Evolutionary conservation across 2,888 invertebrate species (phyloP), one percentile per base, ranked within the genome.

Genomic region (Lasioglossum marginatum): DNA sequence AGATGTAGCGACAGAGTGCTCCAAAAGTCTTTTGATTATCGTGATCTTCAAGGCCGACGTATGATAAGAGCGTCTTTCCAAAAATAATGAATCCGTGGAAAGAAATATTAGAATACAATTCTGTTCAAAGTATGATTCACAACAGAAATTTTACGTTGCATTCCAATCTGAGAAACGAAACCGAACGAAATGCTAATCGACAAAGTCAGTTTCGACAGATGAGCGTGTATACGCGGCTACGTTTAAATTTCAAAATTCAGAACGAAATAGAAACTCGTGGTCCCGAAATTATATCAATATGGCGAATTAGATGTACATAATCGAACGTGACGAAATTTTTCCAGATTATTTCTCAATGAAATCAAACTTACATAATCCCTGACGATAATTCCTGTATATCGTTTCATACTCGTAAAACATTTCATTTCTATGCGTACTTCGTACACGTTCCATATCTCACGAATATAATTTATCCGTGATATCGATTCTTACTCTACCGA

Each of bases 41-140:
- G 73, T n/a, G 76, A 73, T 79, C 75, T 68, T 45, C 43, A 71
- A 27, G 34, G 68, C 57, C 73, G 73, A 87, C 80, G 63, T 57
- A 85, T 52, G 74, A 88, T 87, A 81, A 88, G n/a, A 48, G 43
- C 27, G 48, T 48, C 14, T 14, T 16, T 37, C 3, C 27, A 75
- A 83, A 70, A 48, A 45, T 19, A 63, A 31, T 31, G 16, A 63
- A 63, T 63, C 27, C 37, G 16, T 14, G n/a, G 23, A 2, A 19
- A 19, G 27, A 43, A 45, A 77, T 48, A n/a, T n/a, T n/a, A 75
- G 10, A 10, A 37, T 34, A 23, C 4, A n/a, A 45, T 23, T 27
- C 16, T 19, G 31, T n/a, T 57, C 40, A 27, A 40, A 70, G 23
- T 12, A 6, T 31, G 14, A 19, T 70, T 70, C 4, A 14, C 34